phyloP scores from a whole-genome alignment of 2,888 invertebrate species.

The Nephrotoma guestfalica region DNA sequence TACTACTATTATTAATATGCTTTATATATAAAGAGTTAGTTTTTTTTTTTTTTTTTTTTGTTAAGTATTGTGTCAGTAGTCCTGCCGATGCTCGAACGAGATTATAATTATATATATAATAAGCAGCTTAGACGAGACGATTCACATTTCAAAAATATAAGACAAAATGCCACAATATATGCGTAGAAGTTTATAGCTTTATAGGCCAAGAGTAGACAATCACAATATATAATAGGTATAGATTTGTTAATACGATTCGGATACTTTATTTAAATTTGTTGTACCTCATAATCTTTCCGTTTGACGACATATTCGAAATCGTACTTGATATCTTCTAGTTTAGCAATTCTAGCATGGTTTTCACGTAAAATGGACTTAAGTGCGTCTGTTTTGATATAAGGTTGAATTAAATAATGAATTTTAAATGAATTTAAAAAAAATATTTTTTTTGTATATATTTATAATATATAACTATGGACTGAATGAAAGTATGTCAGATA shows the following conservation, averaged over 20 bases:
- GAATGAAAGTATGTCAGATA: neutral
- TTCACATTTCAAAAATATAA: neutral
- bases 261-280: constrained; percentile 20
- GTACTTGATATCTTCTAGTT: constrained; percentile 89
- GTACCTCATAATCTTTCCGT: constrained; percentile 98
- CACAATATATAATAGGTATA: neutral
- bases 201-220: neutral
- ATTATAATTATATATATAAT: neutral
- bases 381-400: constrained; percentile 43
- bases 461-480: neutral
- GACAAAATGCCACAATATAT: neutral
- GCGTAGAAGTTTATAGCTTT: neutral
- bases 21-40: neutral
- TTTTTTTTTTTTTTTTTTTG: neutral
- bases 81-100: neutral
- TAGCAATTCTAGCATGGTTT: constrained; percentile 76
- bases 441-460: neutral
- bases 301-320: constrained; percentile 97
- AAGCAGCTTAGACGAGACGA: neutral
- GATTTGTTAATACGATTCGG: neutral
- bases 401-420: neutral
- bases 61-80: neutral
- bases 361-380: constrained; percentile 62
- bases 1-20: neutral
- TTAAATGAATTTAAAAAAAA: neutral